A percentile compares a stretch with the other conserved stretches of the same genome.
Conservation (phyloP, 2,113 vertebrate species). For the Leucopsar rothschildi region DNA sequence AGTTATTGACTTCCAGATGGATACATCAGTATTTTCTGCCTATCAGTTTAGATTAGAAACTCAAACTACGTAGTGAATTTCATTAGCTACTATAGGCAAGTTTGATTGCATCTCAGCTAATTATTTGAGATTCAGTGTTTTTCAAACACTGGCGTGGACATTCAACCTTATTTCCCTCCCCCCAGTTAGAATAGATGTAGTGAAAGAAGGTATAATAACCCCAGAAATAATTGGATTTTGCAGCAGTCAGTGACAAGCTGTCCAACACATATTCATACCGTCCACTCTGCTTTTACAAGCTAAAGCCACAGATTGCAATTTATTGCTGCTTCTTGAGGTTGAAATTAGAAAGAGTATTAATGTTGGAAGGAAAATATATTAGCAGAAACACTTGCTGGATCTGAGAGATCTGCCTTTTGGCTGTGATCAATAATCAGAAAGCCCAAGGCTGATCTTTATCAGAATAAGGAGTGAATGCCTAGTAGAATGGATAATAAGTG, state of each 20-base stretch:
- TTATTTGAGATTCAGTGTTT: conserved; percentile 6
- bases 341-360: conserved; percentile 52
- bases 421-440: conserved; percentile 46
- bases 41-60: background rate
- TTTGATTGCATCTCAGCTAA: background rate
- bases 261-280: background rate
- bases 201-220: conserved; percentile 21
- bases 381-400: conserved; percentile 24
- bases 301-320: conserved; percentile 33
- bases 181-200: background rate
- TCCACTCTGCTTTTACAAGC: conserved; percentile 28
- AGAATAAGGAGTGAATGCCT: conserved; percentile 27
- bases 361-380: conserved; percentile 31
- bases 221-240: conserved; percentile 59
- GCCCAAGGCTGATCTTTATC: conserved; percentile 42
- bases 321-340: conserved; percentile 34
- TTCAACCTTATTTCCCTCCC: background rate
- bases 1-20: background rate
- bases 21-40: background rate
- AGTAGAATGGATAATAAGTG: conserved; percentile 26
- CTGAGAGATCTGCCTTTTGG: conserved; percentile 11
- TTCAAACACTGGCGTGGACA: background rate
- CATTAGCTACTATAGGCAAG: background rate
- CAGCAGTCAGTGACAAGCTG: conserved; percentile 39
- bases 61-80: background rate